Base-by-base conservation (phyloP, 2,113 vertebrate genomes). In the Urocynchramus pylzowi region DNA sequence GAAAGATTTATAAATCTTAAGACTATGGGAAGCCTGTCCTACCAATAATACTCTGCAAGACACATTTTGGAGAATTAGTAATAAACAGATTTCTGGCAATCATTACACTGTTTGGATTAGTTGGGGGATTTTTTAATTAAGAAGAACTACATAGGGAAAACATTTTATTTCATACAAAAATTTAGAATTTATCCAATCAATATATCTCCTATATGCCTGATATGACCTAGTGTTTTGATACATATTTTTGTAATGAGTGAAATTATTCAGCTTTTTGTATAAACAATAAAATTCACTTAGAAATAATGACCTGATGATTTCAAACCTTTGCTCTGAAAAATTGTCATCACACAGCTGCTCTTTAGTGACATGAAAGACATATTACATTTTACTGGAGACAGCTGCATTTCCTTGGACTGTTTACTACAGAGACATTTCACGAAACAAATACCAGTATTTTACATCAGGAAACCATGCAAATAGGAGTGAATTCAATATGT, bases 1-100 rank as follows among this genome's bases (percentile, higher is more conserved):
- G 78, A 90, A 76, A 89, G 79, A 97, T 42, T 20, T 82, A 76
- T 93, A 77, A 75, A 94, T 92, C 94, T 97, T 65, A 83, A 63
- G 31, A 35, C 28, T 35, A 44, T 35, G 68, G 63, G 79, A 89
- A 80, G 63, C 39, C 16, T 61, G 61, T 47, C 49, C 33, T 95
- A 87, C 90, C 88, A 91, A 35, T n/a, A 76, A 42, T 47, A 70
- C 20, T 95, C 77, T 86, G 86, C 90, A 96, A 89, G 83, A 93
- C 57, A 68, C 44, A 52, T 77, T 87, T 60, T 76, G 24, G 82
- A 52, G 84, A 92, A 73, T 56, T 88, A 82, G 56, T 52, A 84
- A 87, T 45, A 91, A 64, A 87, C 18, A 69, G 4, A 64, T 65
- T 94, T 86, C 77, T 89, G 31, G 15, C 49, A 69, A 57, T 41